These are phyloP conservation scores for Plebejus argus DNA, from an alignment of 2,888 invertebrate species.

Conservation along the genomic window DNA sequence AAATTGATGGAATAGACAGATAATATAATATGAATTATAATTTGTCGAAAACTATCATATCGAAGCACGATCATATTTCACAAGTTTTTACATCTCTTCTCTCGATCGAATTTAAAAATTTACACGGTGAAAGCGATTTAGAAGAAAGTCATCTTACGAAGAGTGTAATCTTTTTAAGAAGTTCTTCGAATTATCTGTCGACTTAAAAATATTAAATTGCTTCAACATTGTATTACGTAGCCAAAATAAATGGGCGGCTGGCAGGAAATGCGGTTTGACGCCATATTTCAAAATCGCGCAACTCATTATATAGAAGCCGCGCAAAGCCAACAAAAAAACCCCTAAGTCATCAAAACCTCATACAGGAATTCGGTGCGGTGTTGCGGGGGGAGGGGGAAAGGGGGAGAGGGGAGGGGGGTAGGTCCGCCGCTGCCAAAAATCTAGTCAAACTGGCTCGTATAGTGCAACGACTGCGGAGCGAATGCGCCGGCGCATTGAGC, in stretches of 20 bases:
- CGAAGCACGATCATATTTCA: too few relatives aligned
- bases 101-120: too few relatives aligned
- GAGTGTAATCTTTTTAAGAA: too few relatives aligned
- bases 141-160: too few relatives aligned
- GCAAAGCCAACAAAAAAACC: constrained; percentile 44
- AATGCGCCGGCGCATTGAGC: constrained; percentile 55
- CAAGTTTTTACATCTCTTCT: too few relatives aligned
- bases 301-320: constrained; percentile 32
- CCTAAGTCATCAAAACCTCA: constrained; percentile 64
- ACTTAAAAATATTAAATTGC: neutral
- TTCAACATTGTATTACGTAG: neutral
- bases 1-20: too few relatives aligned
- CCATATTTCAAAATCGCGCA: constrained; percentile 26
- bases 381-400: constrained; percentile 42
- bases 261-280: constrained; percentile 14
- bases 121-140: too few relatives aligned
- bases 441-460: constrained; percentile 80
- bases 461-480: constrained; percentile 76
- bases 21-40: too few relatives aligned
- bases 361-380: constrained; percentile 52
- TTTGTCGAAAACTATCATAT: too few relatives aligned
- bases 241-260: neutral
- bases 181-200: too few relatives aligned
- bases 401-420: constrained; percentile 45
- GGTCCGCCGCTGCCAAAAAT: constrained; percentile 70